A percentile compares a stretch with the other conserved stretches of the same genome.
Conservation (phyloP, 2,113 vertebrate genomes). For the Daphoenositta chrysoptera region DNA sequence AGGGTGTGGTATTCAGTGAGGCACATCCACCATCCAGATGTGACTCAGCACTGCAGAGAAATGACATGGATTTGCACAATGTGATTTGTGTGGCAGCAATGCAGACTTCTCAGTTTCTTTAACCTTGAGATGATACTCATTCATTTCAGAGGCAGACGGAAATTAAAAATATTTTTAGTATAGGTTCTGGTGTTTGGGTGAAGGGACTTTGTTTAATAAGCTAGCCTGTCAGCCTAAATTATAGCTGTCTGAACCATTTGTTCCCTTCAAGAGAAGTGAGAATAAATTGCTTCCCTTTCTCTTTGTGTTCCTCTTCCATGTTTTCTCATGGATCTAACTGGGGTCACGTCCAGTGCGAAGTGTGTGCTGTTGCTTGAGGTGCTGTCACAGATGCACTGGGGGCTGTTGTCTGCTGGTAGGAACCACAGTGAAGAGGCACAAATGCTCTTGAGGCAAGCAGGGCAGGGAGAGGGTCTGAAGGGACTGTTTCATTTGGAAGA, state of each 20-base stretch:
- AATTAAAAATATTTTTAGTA: neutral
- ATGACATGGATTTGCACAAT: neutral
- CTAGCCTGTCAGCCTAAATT: neutral
- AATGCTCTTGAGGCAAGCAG: neutral
- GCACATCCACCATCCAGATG: neutral
- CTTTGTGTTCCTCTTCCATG: neutral
- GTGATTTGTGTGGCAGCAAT: neutral
- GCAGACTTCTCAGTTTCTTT: neutral
- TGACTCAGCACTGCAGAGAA: constrained; percentile 14
- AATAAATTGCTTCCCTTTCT: neutral
- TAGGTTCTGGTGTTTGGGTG: neutral
- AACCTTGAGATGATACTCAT: neutral
- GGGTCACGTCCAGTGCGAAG: neutral
- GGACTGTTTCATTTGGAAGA: neutral
- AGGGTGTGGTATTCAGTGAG: neutral
- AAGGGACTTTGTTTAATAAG: neutral
- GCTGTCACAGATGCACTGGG: neutral
- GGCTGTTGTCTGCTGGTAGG: neutral
- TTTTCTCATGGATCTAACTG: neutral
- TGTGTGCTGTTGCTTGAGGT: neutral
- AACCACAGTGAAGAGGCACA: neutral
- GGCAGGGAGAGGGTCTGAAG: neutral
- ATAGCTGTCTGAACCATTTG: neutral
- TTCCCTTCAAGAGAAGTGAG: neutral
- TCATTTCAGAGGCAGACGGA: neutral